Evolutionary conservation across 2,888 invertebrate genomes (phyloP), one percentile per base, ranked within the genome.

Genomic region (Cylindroiulus punctatus): DNA sequence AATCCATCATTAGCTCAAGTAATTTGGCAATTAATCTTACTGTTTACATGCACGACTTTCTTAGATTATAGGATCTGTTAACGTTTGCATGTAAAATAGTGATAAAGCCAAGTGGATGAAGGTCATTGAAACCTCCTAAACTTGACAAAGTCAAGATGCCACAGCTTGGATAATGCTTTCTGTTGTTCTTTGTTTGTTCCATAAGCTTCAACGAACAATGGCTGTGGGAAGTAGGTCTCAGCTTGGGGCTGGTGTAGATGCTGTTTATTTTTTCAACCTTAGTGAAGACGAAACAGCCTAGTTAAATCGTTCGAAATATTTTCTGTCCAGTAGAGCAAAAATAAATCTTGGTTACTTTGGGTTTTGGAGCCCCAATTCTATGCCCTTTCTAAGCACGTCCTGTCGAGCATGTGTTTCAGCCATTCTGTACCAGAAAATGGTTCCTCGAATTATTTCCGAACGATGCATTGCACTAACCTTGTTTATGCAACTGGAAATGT

Each of bases 371-470:
- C 52, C 14, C 19, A 52, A 52, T 52, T 52, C 52, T 52, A 19
- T 52, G 52, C 52, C 52, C 52, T 52, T 44, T 12, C 52, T 52
- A 1, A 17, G 52, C 10, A 12, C 1, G 44, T 44, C 44, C 44
- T 44, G n/a, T 3, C 19, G 52, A 52, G 52, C 52, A 52, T 52
- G 1, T 52, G 52, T 52, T 52, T 52, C n/a, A n/a, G 12, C 19
- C 52, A 52, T 52, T 52, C 19, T 52, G 52, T 17, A n/a, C 52
- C 52, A 19, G 52, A 52, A 52, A 52, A 52, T 19, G 52, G 52
- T 52, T 52, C 52, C 52, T n/a, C 52, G 52, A 52, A 52, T 52
- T 52, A 52, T 52, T 52, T 52, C 52, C 52, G 52, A 52, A 19
- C n/a, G 52, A 52, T 17, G 19, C 19, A n/a, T 5, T 52, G 10